Evolutionary conservation across 2,888 invertebrate genomes (phyloP).

Genomic region (Allygus modestus): DNA sequence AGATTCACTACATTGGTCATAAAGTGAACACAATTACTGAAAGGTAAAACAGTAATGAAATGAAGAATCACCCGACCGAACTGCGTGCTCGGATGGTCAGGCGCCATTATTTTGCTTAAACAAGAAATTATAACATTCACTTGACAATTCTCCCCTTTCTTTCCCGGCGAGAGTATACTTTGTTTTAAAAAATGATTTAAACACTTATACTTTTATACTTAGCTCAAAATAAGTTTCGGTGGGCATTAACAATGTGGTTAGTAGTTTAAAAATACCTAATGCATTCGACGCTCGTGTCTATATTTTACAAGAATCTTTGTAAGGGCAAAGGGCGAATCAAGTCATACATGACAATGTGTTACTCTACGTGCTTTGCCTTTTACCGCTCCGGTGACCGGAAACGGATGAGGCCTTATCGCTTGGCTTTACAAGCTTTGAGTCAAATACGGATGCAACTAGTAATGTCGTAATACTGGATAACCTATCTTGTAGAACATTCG

Average conservation of each 20-base stretch:
- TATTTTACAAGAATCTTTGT: not conserved
- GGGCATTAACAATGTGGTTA: not conserved
- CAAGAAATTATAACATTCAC: not conserved
- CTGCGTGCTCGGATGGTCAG: not conserved
- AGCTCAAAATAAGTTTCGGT: not conserved
- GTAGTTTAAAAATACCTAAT: too few relatives aligned
- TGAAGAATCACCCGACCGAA: not conserved
- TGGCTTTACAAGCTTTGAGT: not conserved
- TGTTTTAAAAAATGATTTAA: not conserved
- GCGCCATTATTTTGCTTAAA: not conserved
- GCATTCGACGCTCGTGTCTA: not conserved
- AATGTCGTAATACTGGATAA: too few relatives aligned
- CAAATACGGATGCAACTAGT: too few relatives aligned
- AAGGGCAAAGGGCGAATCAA: constrained; percentile 1
- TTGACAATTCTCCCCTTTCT: not conserved
- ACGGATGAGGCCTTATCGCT: not conserved
- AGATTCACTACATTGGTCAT: not conserved
- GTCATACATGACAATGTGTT: constrained; percentile 23
- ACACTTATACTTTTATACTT: too few relatives aligned
- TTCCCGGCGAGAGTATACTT: not conserved
- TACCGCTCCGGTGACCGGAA: not conserved
- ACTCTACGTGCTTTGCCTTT: not conserved
- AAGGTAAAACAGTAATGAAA: not conserved
- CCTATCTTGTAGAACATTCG: too few relatives aligned
- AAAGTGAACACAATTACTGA: not conserved